A percentile compares a stretch with the other conserved stretches of the same genome.
phyloP scores from a whole-genome alignment of 2,888 invertebrate species.

The Dolichomitus sp. region DNA sequence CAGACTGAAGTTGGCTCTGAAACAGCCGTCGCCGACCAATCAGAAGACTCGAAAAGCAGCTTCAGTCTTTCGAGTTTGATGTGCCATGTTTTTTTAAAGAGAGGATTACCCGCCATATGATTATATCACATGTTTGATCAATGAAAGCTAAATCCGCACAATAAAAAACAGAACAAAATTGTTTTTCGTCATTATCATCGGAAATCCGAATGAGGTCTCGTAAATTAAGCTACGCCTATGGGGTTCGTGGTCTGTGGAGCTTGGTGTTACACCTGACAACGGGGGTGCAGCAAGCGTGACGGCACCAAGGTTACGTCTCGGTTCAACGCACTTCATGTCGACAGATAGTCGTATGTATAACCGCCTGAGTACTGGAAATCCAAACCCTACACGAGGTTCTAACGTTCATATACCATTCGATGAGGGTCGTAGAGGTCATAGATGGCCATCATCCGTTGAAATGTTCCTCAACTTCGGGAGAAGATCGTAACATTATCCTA shows the following conservation, averaged over 20 bases:
- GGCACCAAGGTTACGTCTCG: slow-evolving; percentile 82
- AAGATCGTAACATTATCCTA: background rate
- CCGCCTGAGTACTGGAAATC: background rate
- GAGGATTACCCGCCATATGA: too few species aligned
- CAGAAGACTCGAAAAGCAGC: too few species aligned
- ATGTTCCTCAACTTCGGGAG: slow-evolving; percentile 13
- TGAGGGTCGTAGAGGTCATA: background rate
- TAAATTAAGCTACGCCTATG: slow-evolving; percentile 57
- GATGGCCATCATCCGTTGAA: slow-evolving; percentile 2
- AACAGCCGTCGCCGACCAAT: too few species aligned
- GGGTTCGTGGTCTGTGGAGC: slow-evolving; percentile 56
- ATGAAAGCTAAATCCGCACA: too few species aligned
- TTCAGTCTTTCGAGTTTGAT: too few species aligned
- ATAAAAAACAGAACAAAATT: too few species aligned
- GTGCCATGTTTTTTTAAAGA: too few species aligned
- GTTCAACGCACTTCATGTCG: slow-evolving; percentile 83
- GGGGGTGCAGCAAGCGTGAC: slow-evolving; percentile 83
- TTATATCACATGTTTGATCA: too few species aligned
- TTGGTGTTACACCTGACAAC: slow-evolving; percentile 81
- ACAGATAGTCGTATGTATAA: slow-evolving; percentile 65
- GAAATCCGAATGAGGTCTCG: background rate
- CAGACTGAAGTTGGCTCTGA: too few species aligned
- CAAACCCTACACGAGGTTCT: slow-evolving; percentile 1
- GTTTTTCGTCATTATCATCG: too few species aligned
- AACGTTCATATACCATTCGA: background rate